These are phyloP conservation scores for Tetragnatha versicolor DNA, from an alignment of 1,140 invertebrate species.

Conservation along the genomic window DNA sequence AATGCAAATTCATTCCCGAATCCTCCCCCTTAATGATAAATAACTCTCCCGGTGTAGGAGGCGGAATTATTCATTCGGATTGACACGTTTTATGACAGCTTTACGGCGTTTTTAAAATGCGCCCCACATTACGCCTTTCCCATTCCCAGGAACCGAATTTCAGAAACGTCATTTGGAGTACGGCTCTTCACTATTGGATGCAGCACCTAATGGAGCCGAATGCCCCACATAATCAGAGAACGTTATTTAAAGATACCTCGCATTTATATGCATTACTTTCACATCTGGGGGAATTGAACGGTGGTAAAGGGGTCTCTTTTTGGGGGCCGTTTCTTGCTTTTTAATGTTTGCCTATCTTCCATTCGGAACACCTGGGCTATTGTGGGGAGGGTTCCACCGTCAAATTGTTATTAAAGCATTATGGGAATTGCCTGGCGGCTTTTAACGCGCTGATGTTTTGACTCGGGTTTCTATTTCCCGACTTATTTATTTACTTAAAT, in stretches of 20 bases:
- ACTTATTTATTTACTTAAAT: constrained; percentile 31
- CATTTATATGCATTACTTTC: constrained; percentile 50
- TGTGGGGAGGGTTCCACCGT: not conserved
- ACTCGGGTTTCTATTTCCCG: not conserved
- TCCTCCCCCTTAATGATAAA: constrained; percentile 21
- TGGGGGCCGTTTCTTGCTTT: not conserved
- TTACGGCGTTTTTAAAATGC: constrained; percentile 51
- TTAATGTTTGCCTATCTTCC: not conserved
- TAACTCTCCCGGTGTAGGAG: constrained; percentile 25
- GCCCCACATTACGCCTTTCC: constrained; percentile 19
- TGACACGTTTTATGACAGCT: constrained; percentile 54
- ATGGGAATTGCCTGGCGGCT: constrained; percentile 23
- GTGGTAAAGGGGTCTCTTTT: not conserved
- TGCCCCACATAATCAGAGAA: constrained; percentile 50
- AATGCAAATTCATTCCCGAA: constrained; percentile 26
- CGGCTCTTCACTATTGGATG: constrained; percentile 7
- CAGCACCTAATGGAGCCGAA: constrained; percentile 43
- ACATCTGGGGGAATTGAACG: constrained; percentile 16
- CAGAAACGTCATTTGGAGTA: constrained; percentile 44
- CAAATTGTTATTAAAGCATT: constrained; percentile 52
- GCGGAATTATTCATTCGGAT: constrained; percentile 42
- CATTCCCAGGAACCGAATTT: constrained; percentile 43
- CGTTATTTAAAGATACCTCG: constrained; percentile 45
- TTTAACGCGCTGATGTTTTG: not conserved
- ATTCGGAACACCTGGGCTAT: constrained; percentile 37